Evolutionary conservation across 2,797 vertebrate genomes (phyloP).

Genomic region (Trichosurus vulpecula): DNA sequence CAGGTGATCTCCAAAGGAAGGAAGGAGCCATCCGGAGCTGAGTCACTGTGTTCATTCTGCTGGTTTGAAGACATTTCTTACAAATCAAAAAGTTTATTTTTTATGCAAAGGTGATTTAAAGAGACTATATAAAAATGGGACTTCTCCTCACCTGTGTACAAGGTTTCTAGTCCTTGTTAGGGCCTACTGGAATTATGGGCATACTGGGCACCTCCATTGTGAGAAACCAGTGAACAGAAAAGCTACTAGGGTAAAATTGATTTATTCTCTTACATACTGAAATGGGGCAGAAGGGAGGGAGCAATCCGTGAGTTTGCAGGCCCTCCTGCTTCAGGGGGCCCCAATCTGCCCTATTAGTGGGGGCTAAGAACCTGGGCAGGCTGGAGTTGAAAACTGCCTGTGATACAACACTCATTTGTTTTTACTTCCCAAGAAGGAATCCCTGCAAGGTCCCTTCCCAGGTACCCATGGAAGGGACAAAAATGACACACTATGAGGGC

Average conservation of each 20-base stretch:
- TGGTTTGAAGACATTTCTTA: slow-evolving; percentile 75
- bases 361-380: background rate
- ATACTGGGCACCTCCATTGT: background rate
- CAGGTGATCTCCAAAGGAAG: background rate
- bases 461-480: slow-evolving; percentile 18
- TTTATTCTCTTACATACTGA: slow-evolving; percentile 16
- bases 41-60: background rate
- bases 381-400: slow-evolving; percentile 65
- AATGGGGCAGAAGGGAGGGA: slow-evolving; percentile 72
- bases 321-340: slow-evolving; percentile 59
- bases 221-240: slow-evolving; percentile 7
- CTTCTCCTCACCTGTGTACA: background rate
- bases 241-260: slow-evolving; percentile 7
- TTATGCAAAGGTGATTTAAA: slow-evolving; percentile 79
- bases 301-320: slow-evolving; percentile 85
- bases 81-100: slow-evolving; percentile 81
- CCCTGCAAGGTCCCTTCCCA: slow-evolving; percentile 67
- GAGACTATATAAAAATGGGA: slow-evolving; percentile 73
- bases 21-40: background rate
- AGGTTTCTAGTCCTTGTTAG: background rate
- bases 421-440: slow-evolving; percentile 53
- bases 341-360: slow-evolving; percentile 11
- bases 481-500: slow-evolving; percentile 55
- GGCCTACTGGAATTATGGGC: background rate
- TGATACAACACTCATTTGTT: slow-evolving; percentile 56